These are phyloP conservation scores for Brenthis daphne DNA, from an alignment of 2,888 invertebrate species.

Conservation along the genomic window DNA sequence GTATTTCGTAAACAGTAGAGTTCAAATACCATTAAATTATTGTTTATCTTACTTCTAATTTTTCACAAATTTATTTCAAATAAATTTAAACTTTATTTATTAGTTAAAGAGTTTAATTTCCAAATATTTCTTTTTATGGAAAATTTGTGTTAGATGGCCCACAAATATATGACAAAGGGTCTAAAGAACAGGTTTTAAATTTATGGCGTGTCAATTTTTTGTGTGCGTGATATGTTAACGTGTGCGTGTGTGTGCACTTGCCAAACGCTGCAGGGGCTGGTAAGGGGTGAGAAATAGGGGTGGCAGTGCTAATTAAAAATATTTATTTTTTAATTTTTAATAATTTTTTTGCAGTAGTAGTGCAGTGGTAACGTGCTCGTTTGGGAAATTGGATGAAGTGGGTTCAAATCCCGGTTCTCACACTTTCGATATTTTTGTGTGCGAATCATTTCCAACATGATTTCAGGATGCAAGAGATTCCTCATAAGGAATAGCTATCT, in stretches of 20 bases:
- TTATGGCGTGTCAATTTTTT: slow-evolving; percentile 70
- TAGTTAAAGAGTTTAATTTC: slow-evolving; percentile 12
- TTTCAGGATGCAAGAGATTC: too few relatives aligned
- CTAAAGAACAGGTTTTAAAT: slow-evolving; percentile 75
- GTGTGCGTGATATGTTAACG: slow-evolving; percentile 41
- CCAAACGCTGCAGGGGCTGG: slow-evolving; percentile 63
- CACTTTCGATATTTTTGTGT: too few relatives aligned
- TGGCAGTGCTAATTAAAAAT: slow-evolving; percentile 35
- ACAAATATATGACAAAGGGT: slow-evolving; percentile 59
- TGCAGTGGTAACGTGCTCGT: too few relatives aligned
- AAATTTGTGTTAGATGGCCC: slow-evolving; percentile 20
- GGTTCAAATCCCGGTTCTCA: neutral
- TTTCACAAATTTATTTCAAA: neutral
- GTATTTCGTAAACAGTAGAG: neutral
- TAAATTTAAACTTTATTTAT: neutral
- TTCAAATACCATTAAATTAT: neutral
- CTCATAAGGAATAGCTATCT: too few relatives aligned
- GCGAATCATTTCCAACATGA: too few relatives aligned
- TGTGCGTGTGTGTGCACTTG: slow-evolving; percentile 58
- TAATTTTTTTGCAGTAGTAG: neutral
- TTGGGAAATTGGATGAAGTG: too few relatives aligned
- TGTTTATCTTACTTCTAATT: neutral
- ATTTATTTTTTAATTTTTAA: neutral
- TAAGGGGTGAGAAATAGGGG: slow-evolving; percentile 62
- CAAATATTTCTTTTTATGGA: neutral